phyloP scores from a whole-genome alignment of 2,797 vertebrate species.

The Sebastes kiyomatsui region DNA sequence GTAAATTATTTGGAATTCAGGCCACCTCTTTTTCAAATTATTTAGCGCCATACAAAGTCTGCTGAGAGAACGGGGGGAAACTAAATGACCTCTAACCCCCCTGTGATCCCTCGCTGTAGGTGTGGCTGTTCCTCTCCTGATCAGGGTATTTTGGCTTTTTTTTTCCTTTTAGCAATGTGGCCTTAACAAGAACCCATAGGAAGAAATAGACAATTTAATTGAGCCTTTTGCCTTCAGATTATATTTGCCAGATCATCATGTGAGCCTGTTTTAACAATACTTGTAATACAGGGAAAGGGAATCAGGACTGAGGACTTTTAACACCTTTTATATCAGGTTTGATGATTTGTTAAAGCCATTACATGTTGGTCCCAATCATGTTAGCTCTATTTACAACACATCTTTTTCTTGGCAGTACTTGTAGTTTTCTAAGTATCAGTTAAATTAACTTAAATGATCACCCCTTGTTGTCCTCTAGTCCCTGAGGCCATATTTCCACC shows the following conservation, averaged over 20 bases:
- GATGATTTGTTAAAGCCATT: slow-evolving; percentile 42
- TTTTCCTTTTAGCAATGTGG: slow-evolving; percentile 59
- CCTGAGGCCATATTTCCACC: slow-evolving; percentile 10
- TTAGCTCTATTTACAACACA: background rate
- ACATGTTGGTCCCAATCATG: slow-evolving; percentile 1
- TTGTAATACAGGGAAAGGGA: slow-evolving; percentile 24
- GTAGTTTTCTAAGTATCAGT: slow-evolving; percentile 13
- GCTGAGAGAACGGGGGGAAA: slow-evolving; percentile 19
- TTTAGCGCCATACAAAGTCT: slow-evolving; percentile 22
- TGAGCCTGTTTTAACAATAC: slow-evolving; percentile 40
- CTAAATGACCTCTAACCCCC: slow-evolving; percentile 41
- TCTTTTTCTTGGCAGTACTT: background rate
- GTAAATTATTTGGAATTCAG: slow-evolving; percentile 49
- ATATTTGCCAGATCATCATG: slow-evolving; percentile 41
- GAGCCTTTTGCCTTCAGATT: slow-evolving; percentile 70
- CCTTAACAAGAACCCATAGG: slow-evolving; percentile 68
- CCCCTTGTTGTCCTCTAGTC: background rate
- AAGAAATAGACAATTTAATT: slow-evolving; percentile 22
- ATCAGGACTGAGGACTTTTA: slow-evolving; percentile 30
- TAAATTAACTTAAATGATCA: background rate
- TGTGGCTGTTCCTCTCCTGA: slow-evolving; percentile 29
- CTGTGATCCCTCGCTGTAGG: slow-evolving; percentile 2
- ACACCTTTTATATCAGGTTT: slow-evolving; percentile 46
- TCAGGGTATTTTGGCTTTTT: slow-evolving; percentile 51
- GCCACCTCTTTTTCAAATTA: slow-evolving; percentile 42